These are phyloP conservation scores for Halichoerus grypus DNA, from an alignment of 2,113 vertebrate genomes.

Conservation along the genomic window DNA sequence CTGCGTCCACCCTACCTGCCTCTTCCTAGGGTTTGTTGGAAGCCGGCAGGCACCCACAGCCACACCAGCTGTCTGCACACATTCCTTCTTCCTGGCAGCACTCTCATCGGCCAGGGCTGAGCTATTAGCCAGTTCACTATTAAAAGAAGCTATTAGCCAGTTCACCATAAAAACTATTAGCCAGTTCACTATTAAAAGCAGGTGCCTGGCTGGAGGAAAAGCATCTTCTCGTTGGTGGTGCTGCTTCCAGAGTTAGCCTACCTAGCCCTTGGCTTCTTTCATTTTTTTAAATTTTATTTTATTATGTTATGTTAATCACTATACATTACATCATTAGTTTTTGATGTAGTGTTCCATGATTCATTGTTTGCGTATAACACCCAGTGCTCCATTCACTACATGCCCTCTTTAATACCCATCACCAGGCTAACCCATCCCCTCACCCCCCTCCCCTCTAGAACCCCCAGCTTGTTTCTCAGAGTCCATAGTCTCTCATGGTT, in stretches of 20 bases:
- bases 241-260: background rate
- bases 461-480: too few species aligned
- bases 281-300: too few species aligned
- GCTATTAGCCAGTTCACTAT: background rate
- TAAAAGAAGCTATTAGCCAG: background rate
- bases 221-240: background rate
- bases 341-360: too few species aligned
- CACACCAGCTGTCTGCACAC: background rate
- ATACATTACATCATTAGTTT: too few species aligned
- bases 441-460: too few species aligned
- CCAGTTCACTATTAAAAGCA: background rate
- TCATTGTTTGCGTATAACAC: too few species aligned
- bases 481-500: too few species aligned
- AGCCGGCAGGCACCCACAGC: background rate
- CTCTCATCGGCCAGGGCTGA: background rate
- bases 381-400: too few species aligned
- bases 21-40: background rate
- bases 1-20: background rate
- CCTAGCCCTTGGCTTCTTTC: background rate
- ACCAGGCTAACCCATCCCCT: too few species aligned
- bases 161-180: too few species aligned
- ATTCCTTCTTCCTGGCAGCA: background rate
- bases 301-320: too few species aligned
- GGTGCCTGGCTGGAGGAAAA: background rate
- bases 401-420: too few species aligned